Evolutionary conservation across 1,140 invertebrate species (phyloP), one percentile per base, ranked within the genome.

Genomic region (Xylocopa sonorina): DNA sequence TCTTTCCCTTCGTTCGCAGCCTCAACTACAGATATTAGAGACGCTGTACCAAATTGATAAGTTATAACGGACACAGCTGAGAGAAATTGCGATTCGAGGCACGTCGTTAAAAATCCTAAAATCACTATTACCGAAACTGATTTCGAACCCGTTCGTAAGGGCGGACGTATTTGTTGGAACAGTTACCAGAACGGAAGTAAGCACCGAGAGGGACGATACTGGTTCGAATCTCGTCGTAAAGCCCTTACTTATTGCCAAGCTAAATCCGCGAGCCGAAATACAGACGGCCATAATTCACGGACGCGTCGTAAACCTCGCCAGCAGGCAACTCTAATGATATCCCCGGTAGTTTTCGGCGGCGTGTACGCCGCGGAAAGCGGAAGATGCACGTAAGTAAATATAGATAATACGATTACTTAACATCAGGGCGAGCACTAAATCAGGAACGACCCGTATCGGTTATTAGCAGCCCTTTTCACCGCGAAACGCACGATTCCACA

Each of bases 401-500:
- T 18, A 27, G 34, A 14, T 64, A 41, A 64, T 27, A 16, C 34
- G 53, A 29, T 32, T 72, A 29, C 27, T 21, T n/a, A n/a, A 58
- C 27, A 72, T 72, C 18, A 46, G n/a, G 55, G 12, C 18, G 10
- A 29, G 41, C 41, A 48, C 57, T 48, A 46, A 72, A 58, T 60
- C 41, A 41, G 12, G 69, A 41, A 72, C 41, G 69, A 72, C 41
- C 69, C 69, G 69, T 46, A 48, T 60, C 53, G 69, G 34, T 72
- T 55, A 72, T 72, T 72, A 72, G 41, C 18, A 34, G 55, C 14
- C 27, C 41, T 46, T 60, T 46, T 60, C 38, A 72, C 24, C 12
- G 41, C 27, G 27, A n/a, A 48, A 60, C 55, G 27, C 41, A 72
- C 55, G 69, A 60, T 46, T 72, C 43, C 29, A n/a, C n/a, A n/a